Evolutionary conservation across 2,113 vertebrate genomes (phyloP).

Genomic region (Tenebrosternarchus preto): DNA sequence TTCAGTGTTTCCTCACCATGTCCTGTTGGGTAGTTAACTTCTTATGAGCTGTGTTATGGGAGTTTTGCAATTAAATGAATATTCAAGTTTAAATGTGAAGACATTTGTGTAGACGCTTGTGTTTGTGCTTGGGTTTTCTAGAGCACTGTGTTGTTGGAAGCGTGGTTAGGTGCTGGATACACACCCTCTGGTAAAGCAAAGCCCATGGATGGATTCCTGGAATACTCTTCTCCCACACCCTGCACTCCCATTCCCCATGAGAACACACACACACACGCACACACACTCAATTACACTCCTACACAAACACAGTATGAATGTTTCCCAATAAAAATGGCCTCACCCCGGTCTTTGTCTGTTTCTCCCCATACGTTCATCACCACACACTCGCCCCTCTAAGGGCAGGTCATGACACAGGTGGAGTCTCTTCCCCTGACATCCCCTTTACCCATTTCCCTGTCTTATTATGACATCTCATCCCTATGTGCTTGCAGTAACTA

Average conservation of each 20-base stretch:
- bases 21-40: not conserved
- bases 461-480: not conserved
- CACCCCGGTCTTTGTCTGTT: constrained; percentile 1
- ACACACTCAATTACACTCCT: constrained; percentile 33
- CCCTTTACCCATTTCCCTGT: constrained; percentile 8
- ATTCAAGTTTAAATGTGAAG: constrained; percentile 43
- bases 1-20: not conserved
- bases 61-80: not conserved
- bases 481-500: not conserved
- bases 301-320: constrained; percentile 1
- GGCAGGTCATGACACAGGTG: not conserved
- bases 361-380: not conserved
- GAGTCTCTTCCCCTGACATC: not conserved
- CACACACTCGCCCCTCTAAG: not conserved
- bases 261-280: constrained; percentile 32
- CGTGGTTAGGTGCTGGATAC: constrained; percentile 34
- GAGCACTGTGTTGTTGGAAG: constrained; percentile 17
- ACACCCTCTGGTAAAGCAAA: constrained; percentile 54
- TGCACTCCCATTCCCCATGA: constrained; percentile 60
- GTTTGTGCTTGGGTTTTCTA: constrained; percentile 37
- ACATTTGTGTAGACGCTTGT: constrained; percentile 55
- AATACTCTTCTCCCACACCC: constrained; percentile 72
- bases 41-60: not conserved
- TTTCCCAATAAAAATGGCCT: not conserved
- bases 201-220: constrained; percentile 70